Base-by-base conservation (phyloP, 2,888 invertebrate genomes). In the Catocala fraxini region DNA sequence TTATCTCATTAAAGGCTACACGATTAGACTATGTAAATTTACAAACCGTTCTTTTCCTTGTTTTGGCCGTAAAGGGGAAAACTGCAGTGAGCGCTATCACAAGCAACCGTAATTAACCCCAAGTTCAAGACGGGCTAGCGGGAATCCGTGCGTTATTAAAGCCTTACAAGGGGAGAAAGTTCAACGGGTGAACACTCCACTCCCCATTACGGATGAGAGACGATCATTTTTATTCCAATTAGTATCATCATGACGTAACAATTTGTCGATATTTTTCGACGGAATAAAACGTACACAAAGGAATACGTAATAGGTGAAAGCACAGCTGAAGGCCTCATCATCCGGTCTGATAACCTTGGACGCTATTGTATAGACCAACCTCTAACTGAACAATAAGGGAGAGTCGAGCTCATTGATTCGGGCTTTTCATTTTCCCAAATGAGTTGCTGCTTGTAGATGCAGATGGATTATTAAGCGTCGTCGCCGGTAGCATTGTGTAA, bases 391-490 rank as follows among this genome's bases (percentile, higher is more conserved):
- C 81, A 88, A 89, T 88, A 85, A 87, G 86, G 88, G 86, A 87
- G 86, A 86, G 86, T 84, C 78, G 84, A 84, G 83, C 82, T 84
- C 85, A 87, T 89, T 82, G 83, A 86, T 87, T 87, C 79, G 69
- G 85, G 84, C 87, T 89, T 89, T 92, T 92, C 90, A 93, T 93
- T 91, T 91, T 86, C 85, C 86, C 84, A 91, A 92, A 92, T 93
- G 92, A 92, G 90, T 89, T 88, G 88, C 88, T 82, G 77, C 82
- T 84, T 87, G 83, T 82, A 80, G 76, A 83, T 79, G 70, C 73
- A 78, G 81, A 79, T 71, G 83, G 83, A 87, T 89, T 90, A 92
- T 91, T 90, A 91, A 87, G 85, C 86, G 83, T 84, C 86, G 83
- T 84, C 80, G 76, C 78, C 84, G 79, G 89, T 89, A 88, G 89